A percentile compares a stretch with the other conserved stretches of the same genome.
Evolutionary conservation across 1,140 invertebrate species (phyloP).

Genomic region (Kradibia gibbosae): DNA sequence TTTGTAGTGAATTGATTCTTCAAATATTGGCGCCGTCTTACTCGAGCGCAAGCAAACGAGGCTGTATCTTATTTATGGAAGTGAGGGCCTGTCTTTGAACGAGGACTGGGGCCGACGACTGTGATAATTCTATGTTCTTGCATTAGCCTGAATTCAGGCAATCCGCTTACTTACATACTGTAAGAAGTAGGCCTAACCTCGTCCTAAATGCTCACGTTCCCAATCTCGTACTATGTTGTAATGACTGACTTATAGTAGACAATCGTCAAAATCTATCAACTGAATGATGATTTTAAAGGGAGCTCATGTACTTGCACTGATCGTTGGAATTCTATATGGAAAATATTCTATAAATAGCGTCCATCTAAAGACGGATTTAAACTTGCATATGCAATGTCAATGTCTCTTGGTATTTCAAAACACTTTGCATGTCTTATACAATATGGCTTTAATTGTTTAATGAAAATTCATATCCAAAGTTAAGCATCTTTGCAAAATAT

Average conservation of each 20-base stretch:
- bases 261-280: background rate
- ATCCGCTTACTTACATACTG: conserved; percentile 23
- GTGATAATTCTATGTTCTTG: conserved; percentile 59
- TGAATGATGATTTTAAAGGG: conserved; percentile 1
- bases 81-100: background rate
- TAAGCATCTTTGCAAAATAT: no score
- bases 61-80: conserved; percentile 15
- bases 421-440: no score
- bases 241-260: background rate
- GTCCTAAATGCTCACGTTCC: conserved; percentile 56
- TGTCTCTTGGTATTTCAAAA: no score
- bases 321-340: background rate
- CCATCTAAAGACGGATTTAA: background rate
- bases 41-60: background rate
- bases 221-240: background rate
- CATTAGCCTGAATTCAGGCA: conserved; percentile 63
- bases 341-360: background rate
- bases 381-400: background rate
- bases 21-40: background rate
- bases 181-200: conserved; percentile 54
- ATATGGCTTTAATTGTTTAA: no score
- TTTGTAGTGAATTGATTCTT: background rate
- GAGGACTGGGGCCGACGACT: background rate
- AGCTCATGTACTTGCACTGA: background rate
- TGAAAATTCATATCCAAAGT: no score